Evolutionary conservation across 2,113 vertebrate genomes (phyloP), one percentile per base, ranked within the genome.

Genomic region (Bolborhynchus lineola): DNA sequence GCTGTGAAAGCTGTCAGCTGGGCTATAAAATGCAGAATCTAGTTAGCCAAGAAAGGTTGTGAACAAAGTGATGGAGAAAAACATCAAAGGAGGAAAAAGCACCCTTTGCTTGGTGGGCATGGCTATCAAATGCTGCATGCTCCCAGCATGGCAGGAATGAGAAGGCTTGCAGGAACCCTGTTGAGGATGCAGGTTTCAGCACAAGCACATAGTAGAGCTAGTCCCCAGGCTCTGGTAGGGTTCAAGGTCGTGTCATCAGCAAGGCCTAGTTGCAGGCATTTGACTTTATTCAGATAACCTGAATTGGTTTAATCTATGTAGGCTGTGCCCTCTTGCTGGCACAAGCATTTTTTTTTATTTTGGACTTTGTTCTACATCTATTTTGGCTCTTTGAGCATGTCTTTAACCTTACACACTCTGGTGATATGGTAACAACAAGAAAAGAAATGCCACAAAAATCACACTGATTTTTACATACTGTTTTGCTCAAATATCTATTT

Each of bases 171-270:
- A 39, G 52, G 23, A 47, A 7, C 19, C 14, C 49, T 28, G 23
- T 20, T 2, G 16, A 71, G 7, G 13, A 31, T 20, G 19, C 17
- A 69, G 49, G 15, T 4, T 47, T 35, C 26, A 42, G 1, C 23
- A 37, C 21, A 70, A 20, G 13, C 1, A 1, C 0, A 0, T 19
- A 77, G 3, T 16, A 71, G 28, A 60, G 39, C 10, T 13, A 14
- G 37, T 47, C 49, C 26, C 35, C 1, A 1, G 49, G 35, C 46
- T 68, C 74, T 7, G 4, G 16, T 0, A 29, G 25, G 15, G 23
- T 33, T 53, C 59, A 50, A 57, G 42, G 16, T 26, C 35, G 21
- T 31, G 11, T 21, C 60, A 26, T 21, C n/a, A 91, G 39, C 44
- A 71, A 62, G 8, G 26, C 6, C 39, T 35, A 57, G 35, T 44